Percentiles rank a stretch among this genome's conserved stretches.
phyloP scores from a whole-genome alignment of 2,113 vertebrate genomes.

The Elachura formosa region DNA sequence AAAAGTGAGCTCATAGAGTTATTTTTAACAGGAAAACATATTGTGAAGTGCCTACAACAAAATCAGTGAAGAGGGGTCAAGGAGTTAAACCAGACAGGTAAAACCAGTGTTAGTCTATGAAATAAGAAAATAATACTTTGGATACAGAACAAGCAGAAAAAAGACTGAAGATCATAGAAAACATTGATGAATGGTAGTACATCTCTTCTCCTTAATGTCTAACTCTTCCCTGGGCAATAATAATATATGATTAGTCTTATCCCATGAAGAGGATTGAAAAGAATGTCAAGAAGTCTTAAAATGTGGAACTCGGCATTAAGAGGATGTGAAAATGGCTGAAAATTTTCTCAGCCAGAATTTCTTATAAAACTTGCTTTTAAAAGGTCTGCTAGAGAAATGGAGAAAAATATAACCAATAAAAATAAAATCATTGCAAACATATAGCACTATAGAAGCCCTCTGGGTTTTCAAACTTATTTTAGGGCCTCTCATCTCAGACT shows the following conservation, averaged over 20 bases:
- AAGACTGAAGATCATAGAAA: neutral
- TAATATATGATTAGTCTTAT: neutral
- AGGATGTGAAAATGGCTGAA: neutral
- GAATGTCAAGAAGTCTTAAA: neutral
- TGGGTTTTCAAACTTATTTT: neutral
- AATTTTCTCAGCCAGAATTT: neutral
- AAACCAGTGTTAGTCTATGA: neutral
- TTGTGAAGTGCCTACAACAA: neutral
- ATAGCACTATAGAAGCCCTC: neutral
- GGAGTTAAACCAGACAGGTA: neutral
- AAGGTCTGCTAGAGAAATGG: neutral
- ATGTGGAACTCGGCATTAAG: neutral
- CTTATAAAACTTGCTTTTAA: neutral
- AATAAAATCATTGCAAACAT: neutral
- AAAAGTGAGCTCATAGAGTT: neutral
- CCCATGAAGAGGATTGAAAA: neutral
- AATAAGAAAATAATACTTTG: neutral
- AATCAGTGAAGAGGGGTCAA: neutral
- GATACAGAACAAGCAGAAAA: neutral
- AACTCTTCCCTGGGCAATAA: neutral
- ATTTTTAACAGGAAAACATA: neutral
- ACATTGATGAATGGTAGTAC: neutral
- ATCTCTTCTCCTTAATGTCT: neutral
- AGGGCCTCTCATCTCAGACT: neutral
- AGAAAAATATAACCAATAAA: neutral